phyloP scores from a whole-genome alignment of 2,888 invertebrate species.

The Hermaeophaga mercurialis region DNA sequence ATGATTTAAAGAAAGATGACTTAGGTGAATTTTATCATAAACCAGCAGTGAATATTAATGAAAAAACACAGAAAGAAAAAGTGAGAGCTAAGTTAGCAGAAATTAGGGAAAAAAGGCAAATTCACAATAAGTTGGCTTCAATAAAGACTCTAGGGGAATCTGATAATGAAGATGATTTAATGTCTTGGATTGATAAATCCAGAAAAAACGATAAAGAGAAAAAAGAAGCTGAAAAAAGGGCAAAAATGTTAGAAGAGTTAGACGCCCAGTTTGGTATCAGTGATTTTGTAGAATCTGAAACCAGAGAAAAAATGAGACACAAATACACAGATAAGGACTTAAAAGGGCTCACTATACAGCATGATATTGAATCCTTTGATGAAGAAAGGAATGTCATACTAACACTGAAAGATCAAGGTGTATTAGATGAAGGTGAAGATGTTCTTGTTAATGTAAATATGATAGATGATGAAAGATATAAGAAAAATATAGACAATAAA shows the following conservation, averaged over 20 bases:
- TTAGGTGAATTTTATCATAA: constrained; percentile 86
- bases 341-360: constrained; percentile 84
- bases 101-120: constrained; percentile 77
- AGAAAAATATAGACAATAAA: constrained; percentile 82
- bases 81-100: constrained; percentile 78
- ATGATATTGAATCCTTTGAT: constrained; percentile 69
- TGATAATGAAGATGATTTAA: constrained; percentile 76
- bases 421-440: constrained; percentile 79
- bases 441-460: constrained; percentile 91
- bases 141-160: constrained; percentile 71
- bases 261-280: constrained; percentile 93
- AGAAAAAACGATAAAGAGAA: constrained; percentile 79
- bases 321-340: constrained; percentile 76
- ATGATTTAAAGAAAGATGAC: constrained; percentile 60
- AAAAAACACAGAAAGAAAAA: constrained; percentile 79
- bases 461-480: constrained; percentile 81
- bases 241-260: constrained; percentile 91
- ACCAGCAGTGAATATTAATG: constrained; percentile 76
- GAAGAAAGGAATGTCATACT: constrained; percentile 87
- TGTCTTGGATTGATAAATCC: constrained; percentile 83
- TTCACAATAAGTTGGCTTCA: constrained; percentile 70
- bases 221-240: constrained; percentile 83
- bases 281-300: constrained; percentile 81
- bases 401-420: constrained; percentile 91
- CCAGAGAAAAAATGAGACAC: constrained; percentile 61